Evolutionary conservation across 2,113 vertebrate species (phyloP), one percentile per base, ranked within the genome.

Genomic region (Leucosticte australis): DNA sequence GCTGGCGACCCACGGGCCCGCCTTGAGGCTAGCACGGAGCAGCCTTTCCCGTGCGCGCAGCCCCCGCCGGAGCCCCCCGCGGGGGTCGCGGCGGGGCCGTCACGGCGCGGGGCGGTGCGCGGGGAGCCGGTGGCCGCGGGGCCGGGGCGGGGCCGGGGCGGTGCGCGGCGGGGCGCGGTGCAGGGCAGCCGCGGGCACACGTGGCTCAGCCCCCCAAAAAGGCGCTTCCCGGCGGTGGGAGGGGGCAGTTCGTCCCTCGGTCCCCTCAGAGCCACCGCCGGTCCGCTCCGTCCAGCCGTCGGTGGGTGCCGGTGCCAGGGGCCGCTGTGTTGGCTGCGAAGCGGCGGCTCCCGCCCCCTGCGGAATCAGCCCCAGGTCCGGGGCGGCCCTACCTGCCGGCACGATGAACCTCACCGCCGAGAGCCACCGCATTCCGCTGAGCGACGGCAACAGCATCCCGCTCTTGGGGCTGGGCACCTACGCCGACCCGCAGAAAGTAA

Each of bases 391-490:
- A 92, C 94, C 92, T 91, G 87, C 77, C 64, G n/a, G 55, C 95
- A 92, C 14, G 35, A 99, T 98, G 98, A 90, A 93, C 23, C 63
- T 98, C 44, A 98, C 97, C 10, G 96, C 98, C 21, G 63, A 97
- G 46, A 98, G 53, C 70, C 99, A 99, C 97, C 97, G 96, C 16
- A 55, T 99, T 59, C 97, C 95, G 64, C 97, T 99, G 49, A 98
- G 62, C 78, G 98, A 99, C 63, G 99, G 99, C 30, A 98, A 98
- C 85, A 98, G 95, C 78, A 98, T 99, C 65, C 99, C 99, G 11
- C n/a, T 99, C 13, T 86, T 99, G 5, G 99, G 99, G 75, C 97
- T 99, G 42, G 99, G 99, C 35, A 99, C 99, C 33, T 99, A 98
- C 73, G 98, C 98, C 20, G 96, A 98, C 49, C 98, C 98, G 73